Percentiles rank a stretch among this genome's conserved stretches.
phyloP scores from a whole-genome alignment of 1,140 invertebrate genomes.

The Melipona quadrifasciata region DNA sequence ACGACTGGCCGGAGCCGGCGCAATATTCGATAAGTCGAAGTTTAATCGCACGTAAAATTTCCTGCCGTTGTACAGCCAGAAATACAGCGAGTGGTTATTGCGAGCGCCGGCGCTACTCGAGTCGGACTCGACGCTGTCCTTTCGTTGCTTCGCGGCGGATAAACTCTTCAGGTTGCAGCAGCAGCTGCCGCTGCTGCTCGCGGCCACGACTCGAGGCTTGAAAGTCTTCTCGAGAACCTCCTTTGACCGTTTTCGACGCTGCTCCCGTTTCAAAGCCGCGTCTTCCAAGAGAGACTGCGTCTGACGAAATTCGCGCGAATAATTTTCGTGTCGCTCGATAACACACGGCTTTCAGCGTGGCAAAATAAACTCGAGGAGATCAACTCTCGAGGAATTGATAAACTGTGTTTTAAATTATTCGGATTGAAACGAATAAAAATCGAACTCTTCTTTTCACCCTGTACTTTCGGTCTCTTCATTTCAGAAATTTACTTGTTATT shows the following conservation, averaged over 20 bases:
- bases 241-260: background rate
- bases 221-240: constrained; percentile 50
- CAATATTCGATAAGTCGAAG: constrained; percentile 22
- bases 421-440: no score
- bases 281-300: background rate
- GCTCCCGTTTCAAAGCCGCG: constrained; percentile 4
- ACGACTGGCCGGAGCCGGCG: background rate
- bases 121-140: constrained; percentile 42
- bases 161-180: constrained; percentile 64
- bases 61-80: background rate
- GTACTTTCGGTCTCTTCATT: no score
- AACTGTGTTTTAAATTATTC: no score
- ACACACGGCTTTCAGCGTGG: background rate
- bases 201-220: constrained; percentile 15
- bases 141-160: constrained; percentile 62
- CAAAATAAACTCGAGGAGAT: no score
- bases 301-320: background rate
- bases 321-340: background rate
- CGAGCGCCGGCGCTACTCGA: background rate
- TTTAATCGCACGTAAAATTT: constrained; percentile 36
- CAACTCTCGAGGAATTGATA: no score
- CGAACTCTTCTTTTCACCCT: no score
- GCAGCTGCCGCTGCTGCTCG: background rate
- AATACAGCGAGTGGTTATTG: no score
- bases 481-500: no score